Base-by-base conservation (phyloP, 2,797 vertebrate genomes). In the Danio aesculapii region DNA sequence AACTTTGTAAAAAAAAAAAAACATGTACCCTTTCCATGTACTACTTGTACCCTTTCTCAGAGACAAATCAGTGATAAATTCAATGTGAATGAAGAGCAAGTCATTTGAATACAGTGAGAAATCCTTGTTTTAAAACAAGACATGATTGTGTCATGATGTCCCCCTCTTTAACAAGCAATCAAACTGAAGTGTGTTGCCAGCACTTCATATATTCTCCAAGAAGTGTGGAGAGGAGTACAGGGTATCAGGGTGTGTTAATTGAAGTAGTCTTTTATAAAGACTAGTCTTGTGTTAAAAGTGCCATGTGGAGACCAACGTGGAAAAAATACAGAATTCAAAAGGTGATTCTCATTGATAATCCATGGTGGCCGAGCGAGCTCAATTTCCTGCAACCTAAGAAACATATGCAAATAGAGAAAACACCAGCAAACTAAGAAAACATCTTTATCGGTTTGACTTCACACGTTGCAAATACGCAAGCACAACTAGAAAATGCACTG, bases 81-180 rank as follows among this genome's bases (percentile, higher is more conserved):
- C 59, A 75, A 53, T 53, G n/a, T 43, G n/a, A 75, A n/a, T 75
- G 30, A 53, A 14, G 16, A 53, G 74, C 47, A 53, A 75, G 59
- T 9, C 0, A n/a, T 64, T 75, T 44, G 2, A 8, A 41, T 50
- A 19, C 21, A 41, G 75, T 62, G 66, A 58, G 50, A 79, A 83
- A 75, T 77, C 43, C 75, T 59, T 21, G 49, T 62, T 77, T 53
- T 64, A 70, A 72, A 79, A 80, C 72, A 84, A 80, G 73, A 81
- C n/a, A 44, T 30, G 69, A 76, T 67, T 59, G 64, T 75, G 52
- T 76, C 13, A 41, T 79, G 67, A 79, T 71, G 84, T 81, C 72
- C 79, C 77, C 82, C 52, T 9, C 41, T 86, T 91, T 91, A 91
- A 89, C 88, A 89, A 88, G 77, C 87, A 92, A 93, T 94, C 91